Conservation (phyloP, 2,797 vertebrate genomes). For the Pantherophis alleghaniensis region DNA sequence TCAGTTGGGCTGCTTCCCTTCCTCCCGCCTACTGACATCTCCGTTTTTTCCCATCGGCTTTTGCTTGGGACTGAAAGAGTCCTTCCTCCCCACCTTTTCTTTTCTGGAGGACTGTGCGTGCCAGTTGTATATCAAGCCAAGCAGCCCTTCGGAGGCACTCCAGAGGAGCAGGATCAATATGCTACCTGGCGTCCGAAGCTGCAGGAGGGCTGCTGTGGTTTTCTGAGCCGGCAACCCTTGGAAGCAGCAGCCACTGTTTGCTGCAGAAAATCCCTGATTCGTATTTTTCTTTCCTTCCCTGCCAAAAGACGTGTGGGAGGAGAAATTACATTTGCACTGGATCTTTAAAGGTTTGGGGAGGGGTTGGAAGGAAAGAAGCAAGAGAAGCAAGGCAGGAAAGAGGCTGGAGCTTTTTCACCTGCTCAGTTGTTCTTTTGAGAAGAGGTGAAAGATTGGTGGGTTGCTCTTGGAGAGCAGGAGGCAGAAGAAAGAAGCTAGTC, state of each 20-base stretch:
- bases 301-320: not conserved
- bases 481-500: not conserved
- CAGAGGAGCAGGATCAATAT: constrained; percentile 4
- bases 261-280: not conserved
- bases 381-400: not conserved
- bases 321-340: not conserved
- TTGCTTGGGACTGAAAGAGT: constrained; percentile 4
- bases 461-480: not conserved
- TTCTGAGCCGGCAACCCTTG: not conserved
- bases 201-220: not conserved
- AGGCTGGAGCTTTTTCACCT: not conserved
- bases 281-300: not conserved
- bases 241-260: constrained; percentile 1
- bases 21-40: constrained; percentile 33
- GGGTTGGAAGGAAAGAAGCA: not conserved
- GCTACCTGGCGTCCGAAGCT: not conserved
- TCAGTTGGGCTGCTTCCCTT: constrained; percentile 14
- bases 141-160: constrained; percentile 6
- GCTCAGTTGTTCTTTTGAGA: constrained; percentile 18
- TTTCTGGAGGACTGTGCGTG: not conserved
- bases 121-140: not conserved
- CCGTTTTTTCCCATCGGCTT: constrained; percentile 40
- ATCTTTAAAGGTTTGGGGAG: not conserved
- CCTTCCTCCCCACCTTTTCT: constrained; percentile 12
- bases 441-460: not conserved